phyloP scores from a whole-genome alignment of 1,140 invertebrate species.

The Ganaspis sp. region DNA sequence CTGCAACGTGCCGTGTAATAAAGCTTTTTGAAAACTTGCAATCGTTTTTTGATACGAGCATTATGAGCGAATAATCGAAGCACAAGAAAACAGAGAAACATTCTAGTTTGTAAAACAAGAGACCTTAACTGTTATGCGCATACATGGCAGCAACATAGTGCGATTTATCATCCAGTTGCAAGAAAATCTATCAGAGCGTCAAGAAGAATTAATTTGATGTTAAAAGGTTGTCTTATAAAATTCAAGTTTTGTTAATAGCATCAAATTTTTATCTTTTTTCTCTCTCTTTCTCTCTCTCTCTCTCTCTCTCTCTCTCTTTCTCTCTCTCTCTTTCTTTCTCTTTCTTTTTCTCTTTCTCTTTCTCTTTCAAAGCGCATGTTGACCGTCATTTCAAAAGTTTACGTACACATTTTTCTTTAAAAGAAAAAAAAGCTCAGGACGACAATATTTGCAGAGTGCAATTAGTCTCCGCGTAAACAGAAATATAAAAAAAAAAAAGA shows the following conservation, averaged over 20 bases:
- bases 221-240: constrained; percentile 21
- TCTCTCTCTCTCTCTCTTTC: too few species aligned
- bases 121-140: constrained; percentile 62
- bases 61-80: constrained; percentile 9
- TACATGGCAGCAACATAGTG: constrained; percentile 63
- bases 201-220: constrained; percentile 43
- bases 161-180: constrained; percentile 57
- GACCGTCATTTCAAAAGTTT: too few species aligned
- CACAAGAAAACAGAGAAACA: constrained; percentile 38
- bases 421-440: not conserved
- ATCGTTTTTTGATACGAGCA: not conserved
- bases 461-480: constrained; percentile 64
- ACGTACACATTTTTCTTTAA: not conserved
- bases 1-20: too few species aligned
- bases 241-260: not conserved
- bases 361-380: too few species aligned
- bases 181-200: constrained; percentile 56
- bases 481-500: constrained; percentile 67
- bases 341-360: too few species aligned
- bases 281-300: too few species aligned
- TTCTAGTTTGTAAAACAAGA: constrained; percentile 55
- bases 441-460: constrained; percentile 1
- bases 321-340: too few species aligned
- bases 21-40: not conserved
- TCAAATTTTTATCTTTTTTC: not conserved